Evolutionary conservation across 2,797 vertebrate genomes (phyloP), one percentile per base, ranked within the genome.

Genomic region (Hephaestus fuliginosus): DNA sequence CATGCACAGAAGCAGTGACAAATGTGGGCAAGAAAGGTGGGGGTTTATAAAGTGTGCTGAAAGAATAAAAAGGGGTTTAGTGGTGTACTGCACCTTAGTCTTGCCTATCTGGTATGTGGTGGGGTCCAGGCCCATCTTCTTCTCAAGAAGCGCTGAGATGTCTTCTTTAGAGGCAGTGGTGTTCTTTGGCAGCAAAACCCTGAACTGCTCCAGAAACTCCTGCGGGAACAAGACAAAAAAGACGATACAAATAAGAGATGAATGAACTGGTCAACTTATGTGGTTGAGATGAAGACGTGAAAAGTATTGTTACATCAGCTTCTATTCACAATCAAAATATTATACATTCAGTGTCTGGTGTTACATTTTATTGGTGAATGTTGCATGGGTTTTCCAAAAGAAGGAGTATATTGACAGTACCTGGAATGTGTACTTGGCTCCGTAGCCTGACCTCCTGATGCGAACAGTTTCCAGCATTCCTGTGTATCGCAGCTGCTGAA

Each of bases 391-490:
- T 57, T 36, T 25, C 22, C 48, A 5, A 61, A 49, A 48, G 18
- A 2, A 66, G 49, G 30, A 57, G 53, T n/a, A 78, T 48, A 18
- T 43, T 28, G 60, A 51, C 33, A 61, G 11, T 94, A 99, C 98
- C 98, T 99, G 97, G 92, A 99, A 99, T 0, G 96, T 97, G 61
- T 98, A 99, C 90, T 99, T 99, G 88, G 98, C 98, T 36, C 98
- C 98, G 53, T 99, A 99, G 80, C 98, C 98, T 0, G 98, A 99
- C 78, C 97, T 96, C 74, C 98, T 95, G 90, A 99, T 99, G 6
- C 98, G 95, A 84, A 99, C 98, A 0, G 98, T 99, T 92, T 99
- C 98, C 83, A 99, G 93, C 98, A 99, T 99, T 76, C 98, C 98
- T 0, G 98, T 99, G 93, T 99, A 99, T 73, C 97, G 95, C 74